A percentile compares a stretch with the other conserved stretches of the same genome.
phyloP scores from a whole-genome alignment of 2,113 vertebrate species.

The Pseudorasbora parva region DNA sequence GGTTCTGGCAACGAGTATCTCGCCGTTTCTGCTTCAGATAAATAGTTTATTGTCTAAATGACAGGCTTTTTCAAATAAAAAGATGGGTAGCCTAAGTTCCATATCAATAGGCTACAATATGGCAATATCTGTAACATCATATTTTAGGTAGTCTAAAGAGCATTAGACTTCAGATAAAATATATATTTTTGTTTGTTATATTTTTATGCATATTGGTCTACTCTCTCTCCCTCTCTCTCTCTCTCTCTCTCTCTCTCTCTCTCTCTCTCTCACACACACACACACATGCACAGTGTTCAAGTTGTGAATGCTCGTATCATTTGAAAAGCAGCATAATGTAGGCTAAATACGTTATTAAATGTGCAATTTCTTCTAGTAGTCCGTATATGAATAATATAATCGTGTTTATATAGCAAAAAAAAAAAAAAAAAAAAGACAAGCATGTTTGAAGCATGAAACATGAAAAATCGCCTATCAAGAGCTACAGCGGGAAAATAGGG shows the following conservation, averaged over 20 bases:
- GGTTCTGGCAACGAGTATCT: constrained; percentile 38
- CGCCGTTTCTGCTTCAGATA: neutral
- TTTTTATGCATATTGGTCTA: neutral
- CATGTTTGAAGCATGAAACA: too few species aligned
- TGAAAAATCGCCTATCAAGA: neutral
- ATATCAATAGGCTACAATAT: too few species aligned
- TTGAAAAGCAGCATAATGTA: neutral
- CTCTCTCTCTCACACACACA: neutral
- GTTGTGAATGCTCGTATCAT: neutral
- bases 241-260: too few species aligned
- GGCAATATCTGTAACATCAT: neutral
- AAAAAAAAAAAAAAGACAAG: too few species aligned
- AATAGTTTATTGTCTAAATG: neutral
- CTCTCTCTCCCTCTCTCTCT: too few species aligned
- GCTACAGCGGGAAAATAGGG: neutral
- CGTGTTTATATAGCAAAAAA: neutral
- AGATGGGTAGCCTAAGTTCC: neutral
- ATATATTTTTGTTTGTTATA: neutral
- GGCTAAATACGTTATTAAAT: neutral
- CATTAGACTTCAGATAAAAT: neutral
- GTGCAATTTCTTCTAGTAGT: neutral
- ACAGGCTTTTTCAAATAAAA: neutral
- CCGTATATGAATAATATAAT: neutral
- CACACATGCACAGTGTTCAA: neutral
- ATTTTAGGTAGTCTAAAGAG: neutral